Percentiles rank a stretch among this genome's conserved stretches.
Evolutionary conservation across 2,113 vertebrate genomes (phyloP).

Genomic region (Solenodon paradoxus): DNA sequence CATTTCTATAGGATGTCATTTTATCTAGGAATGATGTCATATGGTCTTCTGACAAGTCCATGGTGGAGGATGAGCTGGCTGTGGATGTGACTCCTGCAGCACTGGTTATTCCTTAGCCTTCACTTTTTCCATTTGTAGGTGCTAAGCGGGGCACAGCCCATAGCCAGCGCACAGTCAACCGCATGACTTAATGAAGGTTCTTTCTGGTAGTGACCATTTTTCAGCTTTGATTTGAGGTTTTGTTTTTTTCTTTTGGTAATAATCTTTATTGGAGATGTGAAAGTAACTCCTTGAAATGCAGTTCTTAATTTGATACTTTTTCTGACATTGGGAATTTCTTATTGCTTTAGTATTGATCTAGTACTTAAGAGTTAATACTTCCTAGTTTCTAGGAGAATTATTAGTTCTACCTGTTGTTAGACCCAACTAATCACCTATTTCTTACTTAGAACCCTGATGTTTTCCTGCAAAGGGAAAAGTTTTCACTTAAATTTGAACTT

Average conservation of each 20-base stretch:
- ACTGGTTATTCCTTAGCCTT: not conserved
- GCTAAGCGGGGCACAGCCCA: not conserved
- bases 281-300: constrained; percentile 23
- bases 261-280: not conserved
- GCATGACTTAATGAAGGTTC: not conserved
- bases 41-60: not conserved
- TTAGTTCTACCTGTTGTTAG: not conserved
- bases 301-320: constrained; percentile 6
- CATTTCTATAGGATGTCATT: not conserved
- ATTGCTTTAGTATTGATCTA: not conserved
- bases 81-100: not conserved
- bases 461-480: not conserved
- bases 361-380: not conserved
- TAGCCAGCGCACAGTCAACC: not conserved
- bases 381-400: not conserved
- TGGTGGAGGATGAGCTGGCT: not conserved
- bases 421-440: not conserved
- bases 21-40: not conserved
- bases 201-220: not conserved
- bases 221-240: constrained; percentile 1
- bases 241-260: not conserved
- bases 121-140: not conserved
- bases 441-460: not conserved
- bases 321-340: not conserved
- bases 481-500: constrained; percentile 59